These are phyloP conservation scores for Osmoderma eremita DNA, from an alignment of 2,888 invertebrate species.

Conservation along the genomic window DNA sequence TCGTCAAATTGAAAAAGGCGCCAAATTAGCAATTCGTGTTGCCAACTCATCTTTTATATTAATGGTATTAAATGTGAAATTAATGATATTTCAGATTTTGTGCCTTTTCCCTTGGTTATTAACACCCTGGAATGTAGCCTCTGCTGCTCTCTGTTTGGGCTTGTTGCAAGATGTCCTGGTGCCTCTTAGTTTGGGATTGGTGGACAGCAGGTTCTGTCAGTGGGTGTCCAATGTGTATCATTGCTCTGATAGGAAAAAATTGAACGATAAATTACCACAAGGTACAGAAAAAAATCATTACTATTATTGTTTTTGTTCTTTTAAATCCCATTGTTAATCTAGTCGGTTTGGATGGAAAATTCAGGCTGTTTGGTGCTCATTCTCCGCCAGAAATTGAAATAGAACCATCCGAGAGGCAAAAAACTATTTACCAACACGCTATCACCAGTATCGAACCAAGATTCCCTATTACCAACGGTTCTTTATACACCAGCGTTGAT, in stretches of 20 bases:
- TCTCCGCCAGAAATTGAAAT: conserved; percentile 59
- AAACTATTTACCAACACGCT: conserved; percentile 54
- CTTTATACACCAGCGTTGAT: conserved; percentile 66
- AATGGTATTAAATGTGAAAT: too few species aligned
- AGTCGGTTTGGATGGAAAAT: conserved; percentile 71
- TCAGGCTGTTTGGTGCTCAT: conserved; percentile 67
- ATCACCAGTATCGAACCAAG: conserved; percentile 64
- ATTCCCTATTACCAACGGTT: conserved; percentile 71
- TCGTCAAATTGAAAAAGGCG: too few species aligned
- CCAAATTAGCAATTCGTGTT: too few species aligned
- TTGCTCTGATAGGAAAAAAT: conserved; percentile 55
- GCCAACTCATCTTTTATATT: too few species aligned
- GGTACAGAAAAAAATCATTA: conserved; percentile 50
- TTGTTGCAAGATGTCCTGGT: conserved; percentile 68
- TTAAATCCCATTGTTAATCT: conserved; percentile 34
- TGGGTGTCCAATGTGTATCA: conserved; percentile 68
- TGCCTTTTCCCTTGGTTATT: conserved; percentile 66
- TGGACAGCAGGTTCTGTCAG: conserved; percentile 68
- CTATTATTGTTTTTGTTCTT: not conserved
- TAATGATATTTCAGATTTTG: conserved; percentile 60
- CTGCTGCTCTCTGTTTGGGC: conserved; percentile 68
- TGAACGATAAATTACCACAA: conserved; percentile 63
- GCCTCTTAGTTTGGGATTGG: conserved; percentile 68
- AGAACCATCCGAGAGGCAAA: conserved; percentile 57
- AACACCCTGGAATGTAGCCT: conserved; percentile 67